Base-by-base conservation (phyloP, 2,113 vertebrate genomes). In the Pithys albifrons region DNA sequence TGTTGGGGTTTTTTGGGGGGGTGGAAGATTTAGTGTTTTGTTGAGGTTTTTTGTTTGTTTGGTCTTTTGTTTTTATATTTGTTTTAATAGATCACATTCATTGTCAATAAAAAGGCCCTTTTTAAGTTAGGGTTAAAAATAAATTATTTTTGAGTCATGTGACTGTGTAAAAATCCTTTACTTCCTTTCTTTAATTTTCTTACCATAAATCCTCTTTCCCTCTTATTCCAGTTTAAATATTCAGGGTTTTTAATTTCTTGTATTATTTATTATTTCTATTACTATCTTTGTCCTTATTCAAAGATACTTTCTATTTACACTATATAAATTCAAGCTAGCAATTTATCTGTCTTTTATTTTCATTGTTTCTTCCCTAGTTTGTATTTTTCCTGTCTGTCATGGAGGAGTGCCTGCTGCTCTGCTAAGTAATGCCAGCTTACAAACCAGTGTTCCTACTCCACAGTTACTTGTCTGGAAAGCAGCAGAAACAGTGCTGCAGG, bases 401-500 rank as follows among this genome's bases (percentile, higher is more conserved):
- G 1, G 66, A 59, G 62, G 24, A 8, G 3, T 25, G 27, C 28
- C 65, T 85, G 48, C 22, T n/a, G 6, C 73, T 54, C 54, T 88
- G 28, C 52, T 87, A 93, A 93, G 92, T 87, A 79, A 88, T 86
- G 74, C 78, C 75, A 81, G 59, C 70, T 69, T 8, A 87, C 72
- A 95, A 78, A 88, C 15, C 81, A 61, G 12, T 81, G 61, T 85
- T 93, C 46, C 87, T 79, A 83, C 57, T 87, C 46, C 74, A 79
- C 28, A 58, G 43, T 69, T 67, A 45, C 70, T 61, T 78, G 66
- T 83, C 95, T 92, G 79, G 73, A 89, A 91, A 96, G 59, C 35
- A 80, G 46, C 39, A 91, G 46, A 95, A 93, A 39, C 37, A 66
- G 64, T 52, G 39, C 51, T 95, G 96, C 96, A 98, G 94, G 96